phyloP scores from a whole-genome alignment of 1,140 invertebrate genomes.

The Drosophila erecta region DNA sequence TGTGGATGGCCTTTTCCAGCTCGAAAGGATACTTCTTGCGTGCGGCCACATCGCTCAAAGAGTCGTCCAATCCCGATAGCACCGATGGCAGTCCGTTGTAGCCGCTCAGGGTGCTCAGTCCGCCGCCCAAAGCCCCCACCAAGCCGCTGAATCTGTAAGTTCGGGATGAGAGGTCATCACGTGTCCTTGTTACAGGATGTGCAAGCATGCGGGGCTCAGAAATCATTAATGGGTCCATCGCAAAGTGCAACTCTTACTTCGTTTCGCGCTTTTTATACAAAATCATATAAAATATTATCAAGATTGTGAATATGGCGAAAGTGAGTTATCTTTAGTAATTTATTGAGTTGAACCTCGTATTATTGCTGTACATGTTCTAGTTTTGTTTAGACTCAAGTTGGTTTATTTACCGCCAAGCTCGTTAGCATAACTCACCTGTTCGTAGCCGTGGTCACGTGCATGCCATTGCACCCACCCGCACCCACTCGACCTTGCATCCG shows the following conservation, averaged over 20 bases:
- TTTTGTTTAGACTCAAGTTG: too few relatives aligned
- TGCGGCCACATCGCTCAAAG: slow-evolving; percentile 90
- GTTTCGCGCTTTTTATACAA: too few relatives aligned
- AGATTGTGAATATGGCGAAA: too few relatives aligned
- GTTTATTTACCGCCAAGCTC: neutral
- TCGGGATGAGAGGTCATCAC: slow-evolving; percentile 43
- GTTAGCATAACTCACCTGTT: slow-evolving; percentile 86
- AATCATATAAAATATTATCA: too few relatives aligned
- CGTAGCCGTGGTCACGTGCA: slow-evolving; percentile 90
- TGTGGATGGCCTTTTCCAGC: slow-evolving; percentile 96
- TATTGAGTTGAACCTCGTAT: too few relatives aligned
- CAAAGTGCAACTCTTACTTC: neutral
- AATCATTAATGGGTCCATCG: neutral
- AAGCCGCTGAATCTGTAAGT: slow-evolving; percentile 88
- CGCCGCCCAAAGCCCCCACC: slow-evolving; percentile 88
- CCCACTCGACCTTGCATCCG: slow-evolving; percentile 87
- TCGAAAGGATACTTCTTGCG: slow-evolving; percentile 96
- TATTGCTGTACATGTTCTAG: too few relatives aligned
- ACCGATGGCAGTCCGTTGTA: slow-evolving; percentile 92
- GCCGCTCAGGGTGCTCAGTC: slow-evolving; percentile 86
- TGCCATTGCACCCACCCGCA: slow-evolving; percentile 91
- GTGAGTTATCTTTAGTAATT: too few relatives aligned
- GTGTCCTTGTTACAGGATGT: slow-evolving; percentile 4
- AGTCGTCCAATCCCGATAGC: slow-evolving; percentile 92
- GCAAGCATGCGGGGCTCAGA: neutral